These are phyloP conservation scores for Narcine bancroftii DNA, from an alignment of 2,113 vertebrate genomes.

Conservation along the genomic window DNA sequence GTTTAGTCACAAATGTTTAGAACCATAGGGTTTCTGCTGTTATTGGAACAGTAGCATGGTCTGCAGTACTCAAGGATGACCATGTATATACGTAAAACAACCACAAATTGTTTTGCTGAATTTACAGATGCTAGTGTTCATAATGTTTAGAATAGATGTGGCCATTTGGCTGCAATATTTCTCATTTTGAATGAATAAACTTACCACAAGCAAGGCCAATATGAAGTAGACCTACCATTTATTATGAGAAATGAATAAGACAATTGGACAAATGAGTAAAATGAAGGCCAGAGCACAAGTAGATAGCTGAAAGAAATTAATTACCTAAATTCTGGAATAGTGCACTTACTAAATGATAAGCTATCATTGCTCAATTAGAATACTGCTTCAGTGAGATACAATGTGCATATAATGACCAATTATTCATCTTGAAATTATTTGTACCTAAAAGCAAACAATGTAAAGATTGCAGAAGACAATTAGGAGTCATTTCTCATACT, in stretches of 20 bases:
- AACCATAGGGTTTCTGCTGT: neutral
- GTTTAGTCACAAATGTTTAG: conserved; percentile 9
- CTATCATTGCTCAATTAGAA: neutral
- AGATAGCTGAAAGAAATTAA: conserved; percentile 2
- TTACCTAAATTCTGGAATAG: neutral
- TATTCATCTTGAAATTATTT: neutral
- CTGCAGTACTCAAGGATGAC: neutral
- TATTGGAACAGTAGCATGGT: neutral
- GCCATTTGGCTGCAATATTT: neutral
- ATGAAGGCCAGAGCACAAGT: neutral
- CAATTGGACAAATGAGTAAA: neutral
- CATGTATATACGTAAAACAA: neutral
- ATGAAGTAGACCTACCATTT: neutral
- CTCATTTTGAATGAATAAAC: neutral
- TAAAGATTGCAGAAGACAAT: conserved; percentile 13
- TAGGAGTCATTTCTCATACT: neutral
- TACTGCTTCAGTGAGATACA: neutral
- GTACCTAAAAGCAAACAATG: neutral
- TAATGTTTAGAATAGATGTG: neutral
- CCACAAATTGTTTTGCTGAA: neutral
- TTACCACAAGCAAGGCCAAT: neutral
- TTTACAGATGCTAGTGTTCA: neutral
- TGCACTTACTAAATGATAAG: neutral
- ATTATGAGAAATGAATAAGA: neutral
- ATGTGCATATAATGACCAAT: neutral